Percentiles rank a stretch among this genome's conserved stretches.
phyloP scores from a whole-genome alignment of 1,140 invertebrate genomes.

The Phymorhynchus buccinoides region DNA sequence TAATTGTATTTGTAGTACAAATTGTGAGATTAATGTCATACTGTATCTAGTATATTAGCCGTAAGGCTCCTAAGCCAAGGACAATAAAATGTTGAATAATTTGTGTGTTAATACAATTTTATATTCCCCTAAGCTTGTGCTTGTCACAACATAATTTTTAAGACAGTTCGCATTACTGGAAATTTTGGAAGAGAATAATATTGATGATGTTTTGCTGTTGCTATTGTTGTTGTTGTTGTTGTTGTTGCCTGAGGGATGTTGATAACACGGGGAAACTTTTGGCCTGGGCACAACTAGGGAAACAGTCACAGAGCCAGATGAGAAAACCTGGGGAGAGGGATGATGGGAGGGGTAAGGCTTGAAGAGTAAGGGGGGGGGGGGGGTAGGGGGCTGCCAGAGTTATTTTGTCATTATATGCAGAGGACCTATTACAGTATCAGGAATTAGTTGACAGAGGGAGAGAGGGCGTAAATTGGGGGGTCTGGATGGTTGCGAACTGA shows the following conservation, averaged over 20 bases:
- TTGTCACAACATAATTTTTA: background rate
- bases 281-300: background rate
- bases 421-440: background rate
- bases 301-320: background rate
- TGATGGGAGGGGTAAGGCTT: background rate
- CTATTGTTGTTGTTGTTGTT: slow-evolving; percentile 34
- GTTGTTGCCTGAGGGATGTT: background rate
- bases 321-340: background rate
- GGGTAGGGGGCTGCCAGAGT: background rate
- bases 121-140: background rate
- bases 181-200: background rate
- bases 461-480: background rate
- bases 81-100: too few relatives aligned
- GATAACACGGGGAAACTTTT: background rate
- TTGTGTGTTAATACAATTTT: too few relatives aligned
- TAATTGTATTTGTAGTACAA: too few relatives aligned
- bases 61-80: too few relatives aligned
- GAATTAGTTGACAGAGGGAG: background rate
- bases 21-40: too few relatives aligned
- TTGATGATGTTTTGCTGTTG: too few relatives aligned
- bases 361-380: background rate
- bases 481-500: background rate
- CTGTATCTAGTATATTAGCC: too few relatives aligned
- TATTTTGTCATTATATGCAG: background rate
- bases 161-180: background rate